These are phyloP conservation scores for Pseudorasbora parva DNA, from an alignment of 2,113 vertebrate genomes.

Conservation along the genomic window DNA sequence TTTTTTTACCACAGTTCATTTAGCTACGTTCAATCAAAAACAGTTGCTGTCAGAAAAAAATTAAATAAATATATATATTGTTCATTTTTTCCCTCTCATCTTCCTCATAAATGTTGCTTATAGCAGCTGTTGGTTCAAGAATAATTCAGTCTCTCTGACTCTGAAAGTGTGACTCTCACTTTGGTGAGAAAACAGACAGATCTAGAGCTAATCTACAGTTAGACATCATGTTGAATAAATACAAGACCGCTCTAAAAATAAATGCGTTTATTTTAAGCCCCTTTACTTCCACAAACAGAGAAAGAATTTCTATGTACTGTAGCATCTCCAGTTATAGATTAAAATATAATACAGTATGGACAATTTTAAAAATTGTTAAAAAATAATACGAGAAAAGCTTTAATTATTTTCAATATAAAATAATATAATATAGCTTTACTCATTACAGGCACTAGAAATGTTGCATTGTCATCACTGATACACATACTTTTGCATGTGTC, in stretches of 20 bases:
- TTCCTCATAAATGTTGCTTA: conserved; percentile 24
- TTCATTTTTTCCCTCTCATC: not conserved
- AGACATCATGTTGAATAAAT: conserved; percentile 52
- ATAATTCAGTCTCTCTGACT: conserved; percentile 34
- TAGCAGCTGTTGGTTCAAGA: conserved; percentile 34
- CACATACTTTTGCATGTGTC: conserved; percentile 44
- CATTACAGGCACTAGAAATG: not conserved
- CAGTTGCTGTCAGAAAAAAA: conserved; percentile 1
- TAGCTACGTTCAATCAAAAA: conserved; percentile 25
- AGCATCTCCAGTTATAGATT: not conserved
- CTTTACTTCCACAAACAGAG: not conserved
- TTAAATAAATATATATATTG: not conserved
- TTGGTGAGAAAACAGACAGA: conserved; percentile 39
- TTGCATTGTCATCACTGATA: conserved; percentile 33
- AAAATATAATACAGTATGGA: not conserved
- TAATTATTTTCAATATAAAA: not conserved
- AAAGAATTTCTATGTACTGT: not conserved
- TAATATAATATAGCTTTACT: not conserved
- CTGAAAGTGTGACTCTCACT: conserved; percentile 41
- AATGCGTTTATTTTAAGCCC: conserved; percentile 28
- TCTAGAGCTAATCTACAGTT: conserved; percentile 32
- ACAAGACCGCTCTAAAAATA: conserved; percentile 41
- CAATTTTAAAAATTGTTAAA: not conserved
- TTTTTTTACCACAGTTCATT: not conserved
- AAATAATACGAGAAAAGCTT: not conserved